Percentiles rank a stretch among this genome's conserved stretches.
Conservation (phyloP, 2,113 vertebrate genomes). For the Mesembrinibis cayennensis region DNA sequence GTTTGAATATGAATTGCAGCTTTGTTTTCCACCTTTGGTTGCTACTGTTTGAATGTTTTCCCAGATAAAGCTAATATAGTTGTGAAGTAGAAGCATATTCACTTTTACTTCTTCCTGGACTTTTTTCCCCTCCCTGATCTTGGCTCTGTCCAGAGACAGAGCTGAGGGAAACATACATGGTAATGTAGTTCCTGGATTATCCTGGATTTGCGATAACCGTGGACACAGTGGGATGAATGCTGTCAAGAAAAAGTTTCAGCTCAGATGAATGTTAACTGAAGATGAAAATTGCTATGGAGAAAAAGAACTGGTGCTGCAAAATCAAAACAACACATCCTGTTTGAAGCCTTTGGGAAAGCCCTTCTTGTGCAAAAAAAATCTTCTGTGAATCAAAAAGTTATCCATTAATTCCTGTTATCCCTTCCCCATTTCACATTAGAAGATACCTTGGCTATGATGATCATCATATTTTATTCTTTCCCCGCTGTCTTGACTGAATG, state of each 20-base stretch:
- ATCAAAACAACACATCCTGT: not conserved
- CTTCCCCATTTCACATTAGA: not conserved
- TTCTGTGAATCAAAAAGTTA: not conserved
- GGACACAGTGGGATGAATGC: not conserved
- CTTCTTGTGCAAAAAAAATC: not conserved
- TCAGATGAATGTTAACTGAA: conserved; percentile 17
- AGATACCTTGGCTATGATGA: not conserved
- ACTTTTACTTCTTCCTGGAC: not conserved
- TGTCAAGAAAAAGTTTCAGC: not conserved
- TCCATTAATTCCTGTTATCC: not conserved
- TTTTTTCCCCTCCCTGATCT: not conserved
- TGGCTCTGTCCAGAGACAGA: not conserved
- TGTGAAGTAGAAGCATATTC: not conserved
- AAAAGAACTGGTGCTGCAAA: not conserved
- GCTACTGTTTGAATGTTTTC: not conserved
- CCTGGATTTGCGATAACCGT: not conserved
- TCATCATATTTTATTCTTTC: not conserved
- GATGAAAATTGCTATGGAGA: not conserved
- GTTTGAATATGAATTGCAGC: not conserved
- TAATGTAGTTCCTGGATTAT: not conserved
- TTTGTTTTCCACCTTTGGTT: not conserved
- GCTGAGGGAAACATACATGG: not conserved
- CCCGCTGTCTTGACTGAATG: not conserved
- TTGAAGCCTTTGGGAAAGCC: not conserved
- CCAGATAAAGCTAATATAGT: not conserved